These are phyloP conservation scores for Heliconius cydno DNA, from an alignment of 2,888 invertebrate genomes.

Conservation along the genomic window DNA sequence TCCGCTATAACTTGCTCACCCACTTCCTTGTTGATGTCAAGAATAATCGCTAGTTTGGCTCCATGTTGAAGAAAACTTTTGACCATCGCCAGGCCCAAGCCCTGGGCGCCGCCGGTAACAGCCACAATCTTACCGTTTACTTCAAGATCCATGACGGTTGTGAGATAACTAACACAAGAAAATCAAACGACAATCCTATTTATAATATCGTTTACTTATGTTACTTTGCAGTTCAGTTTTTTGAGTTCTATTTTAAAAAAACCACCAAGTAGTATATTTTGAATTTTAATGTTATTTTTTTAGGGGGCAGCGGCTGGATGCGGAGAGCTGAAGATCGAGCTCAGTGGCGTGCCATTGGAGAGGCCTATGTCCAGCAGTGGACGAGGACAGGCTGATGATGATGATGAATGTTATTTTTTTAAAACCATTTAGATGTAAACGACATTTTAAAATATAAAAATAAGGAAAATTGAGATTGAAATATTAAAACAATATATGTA, in stretches of 20 bases:
- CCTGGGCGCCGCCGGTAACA: conserved; percentile 48
- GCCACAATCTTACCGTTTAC: conserved; percentile 45
- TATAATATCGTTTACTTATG: conserved; percentile 5
- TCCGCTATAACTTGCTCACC: conserved; percentile 38
- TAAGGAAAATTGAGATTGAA: too few species aligned
- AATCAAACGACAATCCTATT: background rate
- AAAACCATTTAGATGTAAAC: background rate
- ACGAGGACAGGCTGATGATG: too few species aligned
- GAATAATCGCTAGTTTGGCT: conserved; percentile 45
- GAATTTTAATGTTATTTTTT: background rate
- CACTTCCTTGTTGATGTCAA: conserved; percentile 47
- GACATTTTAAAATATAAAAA: background rate
- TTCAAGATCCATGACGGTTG: conserved; percentile 41
- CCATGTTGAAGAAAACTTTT: conserved; percentile 48
- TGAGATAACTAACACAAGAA: background rate
- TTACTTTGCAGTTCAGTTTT: background rate
- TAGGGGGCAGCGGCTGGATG: too few species aligned
- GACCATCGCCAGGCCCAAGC: conserved; percentile 47
- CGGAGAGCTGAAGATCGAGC: too few species aligned
- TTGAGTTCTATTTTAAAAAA: background rate
- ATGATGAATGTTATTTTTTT: background rate
- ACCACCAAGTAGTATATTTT: background rate
- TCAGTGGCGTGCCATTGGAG: too few species aligned
- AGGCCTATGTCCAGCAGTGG: too few species aligned
- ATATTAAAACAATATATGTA: too few species aligned